Base-by-base conservation (phyloP, 2,888 invertebrate genomes). In the Ischnura elegans region DNA sequence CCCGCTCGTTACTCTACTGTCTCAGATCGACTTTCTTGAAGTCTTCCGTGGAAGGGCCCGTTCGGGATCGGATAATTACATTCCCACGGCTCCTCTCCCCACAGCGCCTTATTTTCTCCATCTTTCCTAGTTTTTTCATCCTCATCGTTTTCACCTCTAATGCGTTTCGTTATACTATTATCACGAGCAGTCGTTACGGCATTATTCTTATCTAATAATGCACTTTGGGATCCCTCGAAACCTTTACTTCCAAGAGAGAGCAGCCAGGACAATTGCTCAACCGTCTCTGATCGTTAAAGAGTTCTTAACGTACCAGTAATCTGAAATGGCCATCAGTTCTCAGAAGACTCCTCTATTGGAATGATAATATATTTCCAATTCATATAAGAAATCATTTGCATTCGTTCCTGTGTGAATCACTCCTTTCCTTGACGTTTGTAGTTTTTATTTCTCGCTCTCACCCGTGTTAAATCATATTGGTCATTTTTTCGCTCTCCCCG, bases 111-210 rank as follows among this genome's bases (percentile, higher is more conserved):
- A 93, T 93, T 51, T 93, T 93, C 94, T 94, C 94, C 93, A 85
- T 94, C 94, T 94, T 66, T 93, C 84, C 51, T 47, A 29, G 47
- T 86, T 84, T 61, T 43, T 87, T 46, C n/a, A 46, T 87, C 93
- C 94, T 94, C 94, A 94, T 94, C 94, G 94, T 94, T 94, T 94
- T 95, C 95, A 95, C 95, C 95, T 95, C 95, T 95, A 95, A 95
- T 95, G 94, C 94, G 95, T 95, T 95, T 95, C 95, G 95, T 95
- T 95, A 95, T 95, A 95, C 94, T 94, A 95, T 95, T 95, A 95
- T 95, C 95, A 95, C 95, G 87, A 55, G 47, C 36, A 10, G 43
- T 36, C 47, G 95, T 95, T 95, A 94, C 95, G 95, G 95, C 94
- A 94, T 94, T 94, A 94, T 95, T 93, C 94, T 94, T 94, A 94